phyloP scores from a whole-genome alignment of 2,888 invertebrate species.

The Drosophila yooni region DNA sequence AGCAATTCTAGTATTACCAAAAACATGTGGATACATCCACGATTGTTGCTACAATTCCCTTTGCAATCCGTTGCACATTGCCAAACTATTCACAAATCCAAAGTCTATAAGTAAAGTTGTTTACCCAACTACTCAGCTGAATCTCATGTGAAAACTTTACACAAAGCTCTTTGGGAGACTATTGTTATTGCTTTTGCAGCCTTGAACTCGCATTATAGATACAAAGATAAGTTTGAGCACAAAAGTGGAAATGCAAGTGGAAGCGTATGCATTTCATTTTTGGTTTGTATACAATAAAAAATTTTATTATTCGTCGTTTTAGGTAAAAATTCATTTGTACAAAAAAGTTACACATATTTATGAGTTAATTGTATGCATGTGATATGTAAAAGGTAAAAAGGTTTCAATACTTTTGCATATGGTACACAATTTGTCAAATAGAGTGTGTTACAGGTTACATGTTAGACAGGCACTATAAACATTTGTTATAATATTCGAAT shows the following conservation, averaged over 20 bases:
- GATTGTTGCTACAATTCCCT: conserved; percentile 23
- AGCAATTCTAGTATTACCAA: background rate
- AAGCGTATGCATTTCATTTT: conserved; percentile 16
- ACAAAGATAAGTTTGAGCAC: conserved; percentile 14
- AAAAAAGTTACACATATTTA: conserved; percentile 55
- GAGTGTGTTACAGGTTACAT: conserved; percentile 8
- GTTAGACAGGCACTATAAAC: conserved; percentile 33
- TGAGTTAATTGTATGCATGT: conserved; percentile 34
- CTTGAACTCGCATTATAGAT: conserved; percentile 59
- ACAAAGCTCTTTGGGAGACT: conserved; percentile 27
- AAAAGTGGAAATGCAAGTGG: conserved; percentile 30
- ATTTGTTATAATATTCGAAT: conserved; percentile 24
- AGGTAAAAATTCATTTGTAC: conserved; percentile 74
- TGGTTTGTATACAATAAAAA: conserved; percentile 72
- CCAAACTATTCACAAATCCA: conserved; percentile 20
- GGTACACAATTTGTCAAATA: conserved; percentile 41
- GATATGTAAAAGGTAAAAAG: conserved; percentile 34
- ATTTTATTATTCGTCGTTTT: conserved; percentile 71
- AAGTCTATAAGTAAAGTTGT: conserved; percentile 18
- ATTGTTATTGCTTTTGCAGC: conserved; percentile 41
- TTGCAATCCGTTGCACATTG: conserved; percentile 35
- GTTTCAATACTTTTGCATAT: conserved; percentile 44
- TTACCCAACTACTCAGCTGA: conserved; percentile 13
- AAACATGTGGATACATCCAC: background rate
- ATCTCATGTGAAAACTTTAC: conserved; percentile 54